Evolutionary conservation across 2,888 invertebrate genomes (phyloP), one percentile per base, ranked within the genome.

Genomic region (Drosophila pegasa): DNA sequence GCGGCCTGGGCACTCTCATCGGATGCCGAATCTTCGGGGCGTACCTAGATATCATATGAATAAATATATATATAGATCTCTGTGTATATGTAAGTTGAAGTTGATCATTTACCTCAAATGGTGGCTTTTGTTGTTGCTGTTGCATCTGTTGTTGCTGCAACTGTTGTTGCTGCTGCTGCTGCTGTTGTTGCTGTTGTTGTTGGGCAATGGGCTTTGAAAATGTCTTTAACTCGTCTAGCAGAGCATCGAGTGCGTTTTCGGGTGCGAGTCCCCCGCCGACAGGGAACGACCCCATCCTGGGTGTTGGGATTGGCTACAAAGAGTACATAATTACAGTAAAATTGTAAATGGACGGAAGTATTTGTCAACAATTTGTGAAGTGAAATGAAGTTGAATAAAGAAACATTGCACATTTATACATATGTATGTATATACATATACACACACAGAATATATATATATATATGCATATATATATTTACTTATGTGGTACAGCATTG

Each of bases 211-310:
- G 97, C 91, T 96, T 95, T 59, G 97, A 95, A 92, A 97, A 97
- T 33, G 97, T 97, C 93, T 97, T 97, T 78, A 97, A 94, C 93
- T 98, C 97, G 93, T 97, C 97, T 96, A 98, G 93, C 96, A 98
- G 93, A 95, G 97, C 97, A 95, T 98, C 98, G 96, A 98, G 97
- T 95, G 97, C 97, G 96, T 97, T 98, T 95, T 97, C 97, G 94
- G 97, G 92, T 91, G 92, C 91, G 92, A 91, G 78, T 93, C 93
- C 91, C 93, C 92, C 92, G 93, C 94, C 93, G 93, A 93, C 87
- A 93, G 93, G 78, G 93, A 93, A 91, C 93, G 93, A 78, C 93
- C 94, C 93, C 94, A 95, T 90, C 93, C 94, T 92, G 93, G 93
- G 93, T 93, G 93, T 93, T 93, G 93, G 93, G 94, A 94, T 93